phyloP scores from a whole-genome alignment of 2,888 invertebrate genomes.

The Leptothorax acervorum region DNA sequence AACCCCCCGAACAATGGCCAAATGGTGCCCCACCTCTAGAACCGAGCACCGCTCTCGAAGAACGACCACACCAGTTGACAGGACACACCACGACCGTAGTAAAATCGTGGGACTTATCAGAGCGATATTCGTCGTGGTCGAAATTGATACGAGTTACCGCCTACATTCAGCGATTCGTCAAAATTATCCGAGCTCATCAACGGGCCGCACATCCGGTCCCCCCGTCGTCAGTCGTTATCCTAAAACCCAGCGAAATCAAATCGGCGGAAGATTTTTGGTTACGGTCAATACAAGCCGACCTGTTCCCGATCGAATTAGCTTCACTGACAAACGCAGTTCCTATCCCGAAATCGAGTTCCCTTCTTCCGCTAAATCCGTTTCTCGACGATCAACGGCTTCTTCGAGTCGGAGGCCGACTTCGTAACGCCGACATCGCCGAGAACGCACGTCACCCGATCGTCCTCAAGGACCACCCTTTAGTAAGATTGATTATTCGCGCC shows the following conservation, averaged over 20 bases:
- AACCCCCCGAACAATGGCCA: background rate
- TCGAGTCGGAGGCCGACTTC: background rate
- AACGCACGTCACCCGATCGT: background rate
- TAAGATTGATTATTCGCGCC: background rate
- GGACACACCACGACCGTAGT: too few relatives aligned
- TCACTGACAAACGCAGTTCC: background rate
- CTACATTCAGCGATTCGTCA: background rate
- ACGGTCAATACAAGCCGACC: background rate
- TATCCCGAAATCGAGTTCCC: background rate
- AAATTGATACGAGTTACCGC: background rate
- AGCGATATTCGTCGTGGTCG: background rate
- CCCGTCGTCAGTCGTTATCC: too few relatives aligned
- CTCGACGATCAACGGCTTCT: background rate
- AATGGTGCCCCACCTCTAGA: too few relatives aligned
- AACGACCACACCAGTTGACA: too few relatives aligned
- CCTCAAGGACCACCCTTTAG: background rate
- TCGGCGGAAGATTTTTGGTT: background rate
- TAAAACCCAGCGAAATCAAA: too few relatives aligned
- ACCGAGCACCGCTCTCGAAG: too few relatives aligned
- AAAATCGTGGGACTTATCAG: background rate
- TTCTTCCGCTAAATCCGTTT: background rate
- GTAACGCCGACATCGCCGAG: background rate
- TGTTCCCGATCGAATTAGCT: background rate
- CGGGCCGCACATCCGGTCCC: too few relatives aligned
- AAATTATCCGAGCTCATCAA: background rate